phyloP scores from a whole-genome alignment of 2,797 vertebrate species.

The Mus spretus region DNA sequence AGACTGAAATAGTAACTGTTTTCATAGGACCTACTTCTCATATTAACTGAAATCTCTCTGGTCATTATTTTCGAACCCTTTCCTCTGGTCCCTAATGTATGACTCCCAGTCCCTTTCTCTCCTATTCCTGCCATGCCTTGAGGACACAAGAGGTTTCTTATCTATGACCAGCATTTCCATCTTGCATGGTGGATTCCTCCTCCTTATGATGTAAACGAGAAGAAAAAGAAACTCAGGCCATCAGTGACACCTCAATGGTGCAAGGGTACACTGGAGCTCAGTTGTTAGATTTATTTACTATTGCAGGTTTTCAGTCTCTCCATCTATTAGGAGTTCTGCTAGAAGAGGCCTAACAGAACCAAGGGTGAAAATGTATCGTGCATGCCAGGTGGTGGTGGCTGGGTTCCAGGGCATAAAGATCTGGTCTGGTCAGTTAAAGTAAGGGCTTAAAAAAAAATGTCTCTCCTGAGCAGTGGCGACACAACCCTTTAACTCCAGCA shows the following conservation, averaged over 20 bases:
- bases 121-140: background rate
- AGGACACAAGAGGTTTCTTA: background rate
- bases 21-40: background rate
- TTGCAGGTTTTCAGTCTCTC: background rate
- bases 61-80: background rate
- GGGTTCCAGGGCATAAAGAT: background rate
- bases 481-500: background rate
- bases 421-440: background rate
- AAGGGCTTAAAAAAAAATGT: background rate
- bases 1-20: background rate
- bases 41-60: background rate
- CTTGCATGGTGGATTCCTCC: background rate
- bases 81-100: background rate
- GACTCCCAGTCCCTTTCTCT: background rate
- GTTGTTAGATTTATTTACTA: background rate
- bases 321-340: background rate
- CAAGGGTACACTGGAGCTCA: background rate
- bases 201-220: background rate
- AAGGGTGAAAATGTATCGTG: background rate
- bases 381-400: background rate
- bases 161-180: background rate
- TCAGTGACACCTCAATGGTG: background rate
- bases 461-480: background rate
- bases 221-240: background rate
- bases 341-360: background rate